Percentiles rank a stretch among this genome's conserved stretches.
These are phyloP conservation scores for Scotopteryx bipunctaria DNA, from an alignment of 2,888 invertebrate species.

Conservation along the genomic window DNA sequence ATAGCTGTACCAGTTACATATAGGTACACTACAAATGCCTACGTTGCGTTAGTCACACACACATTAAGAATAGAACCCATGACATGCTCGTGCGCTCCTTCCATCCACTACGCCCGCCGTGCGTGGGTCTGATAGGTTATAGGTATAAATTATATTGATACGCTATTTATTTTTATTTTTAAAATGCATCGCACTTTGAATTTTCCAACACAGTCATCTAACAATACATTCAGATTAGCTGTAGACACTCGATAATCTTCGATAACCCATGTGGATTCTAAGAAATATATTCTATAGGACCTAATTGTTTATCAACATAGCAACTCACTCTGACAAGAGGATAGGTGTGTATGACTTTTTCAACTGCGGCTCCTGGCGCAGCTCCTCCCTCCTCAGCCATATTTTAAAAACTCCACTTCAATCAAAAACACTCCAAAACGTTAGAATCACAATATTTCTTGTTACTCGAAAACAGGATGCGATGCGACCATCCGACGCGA, in stretches of 20 bases:
- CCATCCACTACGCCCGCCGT: neutral
- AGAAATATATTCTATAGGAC: slow-evolving; percentile 7
- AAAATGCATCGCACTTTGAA: slow-evolving; percentile 10
- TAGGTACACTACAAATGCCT: neutral
- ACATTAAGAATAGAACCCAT: neutral
- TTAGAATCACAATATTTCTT: slow-evolving; percentile 24
- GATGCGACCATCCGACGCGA: slow-evolving; percentile 52
- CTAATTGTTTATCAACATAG: neutral
- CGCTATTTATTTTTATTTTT: neutral
- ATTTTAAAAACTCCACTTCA: slow-evolving; percentile 36
- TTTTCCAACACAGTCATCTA: slow-evolving; percentile 4
- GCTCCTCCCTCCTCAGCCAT: slow-evolving; percentile 70
- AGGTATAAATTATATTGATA: no score
- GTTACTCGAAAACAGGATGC: slow-evolving; percentile 42
- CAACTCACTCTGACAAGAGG: slow-evolving; percentile 90
- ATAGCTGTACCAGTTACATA: neutral
- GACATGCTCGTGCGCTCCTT: neutral
- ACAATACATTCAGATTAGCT: neutral
- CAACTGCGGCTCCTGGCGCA: slow-evolving; percentile 74
- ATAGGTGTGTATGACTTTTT: slow-evolving; percentile 91
- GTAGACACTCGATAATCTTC: neutral
- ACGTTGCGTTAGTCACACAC: no score
- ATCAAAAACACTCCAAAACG: slow-evolving; percentile 27
- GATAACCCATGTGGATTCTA: neutral
- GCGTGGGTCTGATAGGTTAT: no score